Conservation (phyloP, 2,797 vertebrate species). For the Columba guinea region DNA sequence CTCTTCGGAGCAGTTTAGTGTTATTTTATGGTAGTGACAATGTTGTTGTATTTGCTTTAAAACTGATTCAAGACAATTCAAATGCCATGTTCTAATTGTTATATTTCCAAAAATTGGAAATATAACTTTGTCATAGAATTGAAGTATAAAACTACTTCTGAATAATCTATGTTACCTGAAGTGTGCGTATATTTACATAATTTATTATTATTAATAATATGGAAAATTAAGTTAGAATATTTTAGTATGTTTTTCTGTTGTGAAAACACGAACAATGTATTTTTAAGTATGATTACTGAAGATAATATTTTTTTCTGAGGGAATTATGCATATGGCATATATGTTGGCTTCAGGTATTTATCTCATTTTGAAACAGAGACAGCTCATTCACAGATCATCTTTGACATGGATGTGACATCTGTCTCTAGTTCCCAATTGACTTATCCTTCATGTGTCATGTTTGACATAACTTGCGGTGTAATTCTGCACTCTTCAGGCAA, state of each 20-base stretch:
- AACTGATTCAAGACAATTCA: neutral
- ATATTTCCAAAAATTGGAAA: neutral
- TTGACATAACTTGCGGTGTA: neutral
- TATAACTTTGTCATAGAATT: neutral
- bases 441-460: neutral
- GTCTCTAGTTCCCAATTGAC: neutral
- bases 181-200: neutral
- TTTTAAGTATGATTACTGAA: neutral
- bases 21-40: neutral
- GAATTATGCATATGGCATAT: neutral
- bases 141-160: neutral
- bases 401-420: neutral
- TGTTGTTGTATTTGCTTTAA: neutral
- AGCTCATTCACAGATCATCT: neutral
- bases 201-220: neutral
- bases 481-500: slow-evolving; percentile 44
- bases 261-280: neutral
- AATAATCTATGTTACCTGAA: neutral
- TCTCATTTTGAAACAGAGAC: neutral
- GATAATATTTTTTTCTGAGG: neutral
- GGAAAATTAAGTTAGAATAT: neutral
- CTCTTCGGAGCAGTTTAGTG: neutral
- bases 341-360: neutral
- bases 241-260: neutral
- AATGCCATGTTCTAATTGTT: neutral